Evolutionary conservation across 2,888 invertebrate genomes (phyloP), one percentile per base, ranked within the genome.

Genomic region (Catotricha subobsoleta): DNA sequence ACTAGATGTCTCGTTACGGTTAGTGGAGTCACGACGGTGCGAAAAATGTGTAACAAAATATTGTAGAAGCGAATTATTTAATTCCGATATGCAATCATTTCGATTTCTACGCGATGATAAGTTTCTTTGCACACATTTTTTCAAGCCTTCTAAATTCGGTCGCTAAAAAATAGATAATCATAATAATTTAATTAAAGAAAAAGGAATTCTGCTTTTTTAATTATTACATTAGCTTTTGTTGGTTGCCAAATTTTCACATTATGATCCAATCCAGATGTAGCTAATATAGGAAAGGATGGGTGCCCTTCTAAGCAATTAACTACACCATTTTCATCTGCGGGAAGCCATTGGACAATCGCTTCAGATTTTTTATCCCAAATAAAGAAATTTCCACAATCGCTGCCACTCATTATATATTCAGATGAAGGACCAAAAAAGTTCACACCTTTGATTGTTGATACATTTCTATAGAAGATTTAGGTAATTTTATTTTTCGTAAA

Each of bases 301-400:
- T 95, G 94, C 1, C 87, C 77, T 55, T 92, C 92, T 55, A 94
- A 66, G 50, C 86, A 86, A 65, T 94, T 95, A 1, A 90, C 92
- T 60, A 90, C 84, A 44, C 87, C 88, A 48, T 74, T 73, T 48
- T 69, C 69, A 59, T 91, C 90, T 0, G 80, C 91, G 46, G 71
- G 67, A 67, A 86, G 69, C 69, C 79, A 90, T 55, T 91, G 86
- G n/a, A 92, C 80, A 46, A 95, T 80, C 1, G 82, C 69, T 60
- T 90, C 88, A 0, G 80, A 74, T 40, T 80, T 71, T 59, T 80
- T 82, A 52, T 94, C 88, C 94, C 95, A 95, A 41, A 92, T 74
- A 55, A 75, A 83, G 57, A 64, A 74, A 55, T 91, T 74, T 7
- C 87, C 82, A 62, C 92, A 92, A 59, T 95, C 94, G 2, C 90